Conservation (phyloP, 1,140 invertebrate species). For the Scaptomyza montana region DNA sequence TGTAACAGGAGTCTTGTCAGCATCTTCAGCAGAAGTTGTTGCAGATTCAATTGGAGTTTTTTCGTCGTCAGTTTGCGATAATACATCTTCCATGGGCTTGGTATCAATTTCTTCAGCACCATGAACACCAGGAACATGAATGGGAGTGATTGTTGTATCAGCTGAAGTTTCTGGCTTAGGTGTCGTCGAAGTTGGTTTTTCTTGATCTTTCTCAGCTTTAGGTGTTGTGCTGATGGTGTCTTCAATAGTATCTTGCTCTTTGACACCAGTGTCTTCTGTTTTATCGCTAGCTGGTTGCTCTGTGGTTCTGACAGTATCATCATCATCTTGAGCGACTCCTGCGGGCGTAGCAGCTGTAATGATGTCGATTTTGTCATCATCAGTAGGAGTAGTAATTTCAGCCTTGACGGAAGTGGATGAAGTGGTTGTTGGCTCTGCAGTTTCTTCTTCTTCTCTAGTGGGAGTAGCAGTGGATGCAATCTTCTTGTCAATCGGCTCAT, state of each 20-base stretch:
- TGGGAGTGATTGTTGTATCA: slow-evolving; percentile 49
- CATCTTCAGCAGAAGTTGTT: slow-evolving; percentile 45
- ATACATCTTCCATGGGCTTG: slow-evolving; percentile 60
- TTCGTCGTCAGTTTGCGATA: slow-evolving; percentile 49
- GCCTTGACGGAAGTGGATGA: slow-evolving; percentile 11
- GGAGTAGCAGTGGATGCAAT: slow-evolving; percentile 19
- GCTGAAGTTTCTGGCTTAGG: slow-evolving; percentile 19
- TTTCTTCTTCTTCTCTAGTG: slow-evolving; percentile 20
- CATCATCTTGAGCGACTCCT: slow-evolving; percentile 42
- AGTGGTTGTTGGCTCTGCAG: slow-evolving; percentile 32
- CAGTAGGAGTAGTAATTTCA: slow-evolving; percentile 30
- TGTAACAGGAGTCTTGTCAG: slow-evolving; percentile 42
- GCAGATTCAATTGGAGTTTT: slow-evolving; percentile 26
- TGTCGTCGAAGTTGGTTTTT: slow-evolving; percentile 24
- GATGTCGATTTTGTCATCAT: slow-evolving; percentile 32
- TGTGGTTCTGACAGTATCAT: slow-evolving; percentile 41
- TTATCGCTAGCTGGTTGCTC: slow-evolving; percentile 36
- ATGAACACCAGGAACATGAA: slow-evolving; percentile 42
- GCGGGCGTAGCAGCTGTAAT: slow-evolving; percentile 18
- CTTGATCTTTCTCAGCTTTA: slow-evolving; percentile 34
- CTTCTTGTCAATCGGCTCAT: slow-evolving; percentile 27
- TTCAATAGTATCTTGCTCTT: slow-evolving; percentile 13
- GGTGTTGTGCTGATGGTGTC: slow-evolving; percentile 38
- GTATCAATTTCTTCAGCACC: slow-evolving; percentile 50
- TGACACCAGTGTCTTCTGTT: slow-evolving; percentile 23